phyloP scores from a whole-genome alignment of 2,797 vertebrate species.

The Furcifer pardalis region DNA sequence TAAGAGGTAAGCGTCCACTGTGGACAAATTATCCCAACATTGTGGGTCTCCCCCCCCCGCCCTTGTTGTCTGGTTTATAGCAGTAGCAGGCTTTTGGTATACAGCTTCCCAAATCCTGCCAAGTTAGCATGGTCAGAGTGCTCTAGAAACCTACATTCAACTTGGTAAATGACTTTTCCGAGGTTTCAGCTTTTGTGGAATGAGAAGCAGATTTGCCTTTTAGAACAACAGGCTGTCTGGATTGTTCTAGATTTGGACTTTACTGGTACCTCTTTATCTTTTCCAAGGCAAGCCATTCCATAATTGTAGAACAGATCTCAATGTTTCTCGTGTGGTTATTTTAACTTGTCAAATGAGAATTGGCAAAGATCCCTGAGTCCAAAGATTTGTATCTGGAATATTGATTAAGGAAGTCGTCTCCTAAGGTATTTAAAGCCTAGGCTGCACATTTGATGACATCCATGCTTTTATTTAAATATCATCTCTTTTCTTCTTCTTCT shows the following conservation, averaged over 20 bases:
- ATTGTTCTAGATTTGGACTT: not conserved
- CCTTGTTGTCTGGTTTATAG: not conserved
- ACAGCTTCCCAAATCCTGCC: too few species aligned
- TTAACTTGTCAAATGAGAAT: not conserved
- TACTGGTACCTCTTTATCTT: not conserved
- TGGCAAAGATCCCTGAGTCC: not conserved
- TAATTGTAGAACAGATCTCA: not conserved
- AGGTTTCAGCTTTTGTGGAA: not conserved
- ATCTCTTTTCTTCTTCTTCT: conserved; percentile 76
- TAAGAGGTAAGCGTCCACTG: not conserved
- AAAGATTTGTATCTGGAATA: not conserved
- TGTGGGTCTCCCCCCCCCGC: not conserved
- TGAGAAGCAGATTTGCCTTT: not conserved
- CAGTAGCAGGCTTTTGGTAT: not conserved
- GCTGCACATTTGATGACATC: not conserved
- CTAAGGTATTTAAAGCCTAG: not conserved
- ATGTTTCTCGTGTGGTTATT: not conserved
- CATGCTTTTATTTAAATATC: conserved; percentile 66
- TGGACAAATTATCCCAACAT: not conserved
- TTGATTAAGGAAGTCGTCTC: not conserved
- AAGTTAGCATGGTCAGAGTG: too few species aligned
- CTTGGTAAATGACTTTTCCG: not conserved
- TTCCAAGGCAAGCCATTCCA: not conserved
- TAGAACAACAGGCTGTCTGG: not conserved
- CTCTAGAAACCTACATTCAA: not conserved